phyloP scores from a whole-genome alignment of 1,140 invertebrate genomes.

The Eciton burchellii region DNA sequence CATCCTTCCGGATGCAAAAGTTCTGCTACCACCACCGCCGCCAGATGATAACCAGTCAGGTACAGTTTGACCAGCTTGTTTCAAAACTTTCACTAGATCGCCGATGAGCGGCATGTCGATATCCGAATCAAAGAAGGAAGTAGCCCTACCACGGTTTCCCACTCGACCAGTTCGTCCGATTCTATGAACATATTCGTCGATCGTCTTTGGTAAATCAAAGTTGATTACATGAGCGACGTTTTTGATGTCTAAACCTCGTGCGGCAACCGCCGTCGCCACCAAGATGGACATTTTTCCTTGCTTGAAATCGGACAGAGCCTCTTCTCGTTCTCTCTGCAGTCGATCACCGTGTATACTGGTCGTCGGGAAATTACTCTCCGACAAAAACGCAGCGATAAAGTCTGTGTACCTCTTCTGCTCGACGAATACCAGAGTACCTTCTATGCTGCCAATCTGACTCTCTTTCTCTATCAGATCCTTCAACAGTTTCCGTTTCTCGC shows the following conservation, averaged over 20 bases:
- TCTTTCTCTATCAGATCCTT: conserved; percentile 88
- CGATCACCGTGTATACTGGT: conserved; percentile 98
- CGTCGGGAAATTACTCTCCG: conserved; percentile 89
- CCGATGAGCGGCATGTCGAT: conserved; percentile 87
- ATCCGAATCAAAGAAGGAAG: conserved; percentile 93
- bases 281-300: conserved; percentile 91
- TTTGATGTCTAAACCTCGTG: conserved; percentile 94
- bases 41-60: conserved; percentile 87
- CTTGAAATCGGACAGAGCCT: conserved; percentile 94
- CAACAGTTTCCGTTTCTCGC: conserved; percentile 91
- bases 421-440: conserved; percentile 94
- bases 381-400: conserved; percentile 92
- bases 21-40: conserved; percentile 78
- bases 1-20: conserved; percentile 74
- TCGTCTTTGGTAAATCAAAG: conserved; percentile 94
- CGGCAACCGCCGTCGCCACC: conserved; percentile 97
- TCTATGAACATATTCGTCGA: conserved; percentile 98
- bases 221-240: conserved; percentile 96
- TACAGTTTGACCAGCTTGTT: conserved; percentile 88
- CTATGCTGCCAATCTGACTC: conserved; percentile 52
- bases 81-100: conserved; percentile 90
- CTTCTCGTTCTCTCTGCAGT: conserved; percentile 94
- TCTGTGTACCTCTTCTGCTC: conserved; percentile 96
- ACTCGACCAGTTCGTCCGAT: conserved; percentile 98
- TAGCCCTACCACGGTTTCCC: conserved; percentile 95